These are phyloP conservation scores for Columba janthina DNA, from an alignment of 2,113 vertebrate genomes.

Conservation along the genomic window DNA sequence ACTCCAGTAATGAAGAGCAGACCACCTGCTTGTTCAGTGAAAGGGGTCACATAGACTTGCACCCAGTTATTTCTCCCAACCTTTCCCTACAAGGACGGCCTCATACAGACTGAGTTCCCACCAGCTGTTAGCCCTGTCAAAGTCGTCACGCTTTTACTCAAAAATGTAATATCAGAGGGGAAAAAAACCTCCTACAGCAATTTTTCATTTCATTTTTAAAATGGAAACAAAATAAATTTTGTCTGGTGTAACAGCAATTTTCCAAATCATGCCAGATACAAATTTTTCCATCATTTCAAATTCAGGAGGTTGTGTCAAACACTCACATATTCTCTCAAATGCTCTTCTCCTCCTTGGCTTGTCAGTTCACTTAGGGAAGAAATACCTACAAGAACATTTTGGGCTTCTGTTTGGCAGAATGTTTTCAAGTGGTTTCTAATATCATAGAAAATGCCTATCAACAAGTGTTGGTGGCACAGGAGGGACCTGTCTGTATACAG, in stretches of 20 bases:
- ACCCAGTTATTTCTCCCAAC: background rate
- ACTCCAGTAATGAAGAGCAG: background rate
- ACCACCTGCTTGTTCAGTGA: background rate
- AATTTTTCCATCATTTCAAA: background rate
- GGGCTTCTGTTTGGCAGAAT: slow-evolving; percentile 10
- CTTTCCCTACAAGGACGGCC: accelerated
- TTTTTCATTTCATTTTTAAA: slow-evolving; percentile 41
- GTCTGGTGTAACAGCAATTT: background rate
- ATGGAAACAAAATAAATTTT: slow-evolving; percentile 3
- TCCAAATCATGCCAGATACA: background rate
- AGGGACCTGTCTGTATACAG: slow-evolving; percentile 7
- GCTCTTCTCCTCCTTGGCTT: slow-evolving; percentile 9
- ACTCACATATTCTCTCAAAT: background rate
- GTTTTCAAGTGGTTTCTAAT: slow-evolving; percentile 19
- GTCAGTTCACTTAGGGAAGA: slow-evolving; percentile 15
- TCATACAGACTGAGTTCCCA: background rate
- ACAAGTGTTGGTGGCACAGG: background rate
- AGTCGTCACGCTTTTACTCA: background rate
- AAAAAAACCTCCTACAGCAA: background rate
- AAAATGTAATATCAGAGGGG: background rate
- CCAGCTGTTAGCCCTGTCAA: background rate
- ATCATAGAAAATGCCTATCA: background rate
- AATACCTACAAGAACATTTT: slow-evolving; percentile 5
- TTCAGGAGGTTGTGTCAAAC: background rate
- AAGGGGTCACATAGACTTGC: background rate